Evolutionary conservation across 2,797 vertebrate species (phyloP), one percentile per base, ranked within the genome.

Genomic region (Hylomyscus alleni): DNA sequence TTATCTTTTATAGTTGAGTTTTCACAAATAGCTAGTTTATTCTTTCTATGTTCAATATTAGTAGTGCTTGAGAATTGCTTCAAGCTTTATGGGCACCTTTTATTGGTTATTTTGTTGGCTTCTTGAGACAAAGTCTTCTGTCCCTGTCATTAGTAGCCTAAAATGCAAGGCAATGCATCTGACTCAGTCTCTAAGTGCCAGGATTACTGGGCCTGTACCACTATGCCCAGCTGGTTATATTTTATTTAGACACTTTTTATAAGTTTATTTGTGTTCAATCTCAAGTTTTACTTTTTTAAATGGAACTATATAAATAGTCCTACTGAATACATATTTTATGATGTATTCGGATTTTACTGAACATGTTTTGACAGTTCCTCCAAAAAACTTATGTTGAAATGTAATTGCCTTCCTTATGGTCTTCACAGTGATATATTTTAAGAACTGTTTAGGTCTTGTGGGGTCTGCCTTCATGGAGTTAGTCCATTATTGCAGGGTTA

Each of bases 41-140:
- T 47, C 29, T 2, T 90, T 93, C 73, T 76, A 31, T 86, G n/a
- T 76, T 87, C 91, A 92, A 80, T 72, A 37, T 81, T 76, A 95
- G 10, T 72, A 77, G 47, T 54, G 88, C 91, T 90, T 75, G 24
- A 31, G 87, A 47, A 67, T 93, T 78, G 15, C 80, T 17, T 47
- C 73, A 78, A n/a, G 56, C 69, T 87, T 73, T 83, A 80, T 31
- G 54, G 13, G 1, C 13, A 69, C 67, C 14, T 11, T 22, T 75
- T 44, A 11, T 31, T 31, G 17, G 31, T 76, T 29, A 44, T 75
- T 31, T 22, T 29, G 17, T 8, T 76, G 6, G 11, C 50, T 60
- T 73, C 58, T 34, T 58, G 54, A 89, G 54, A 75, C 54, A 76
- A 6, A 54, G 11, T 58, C 37, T 14, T 20, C 19, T 29, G 13